phyloP scores from a whole-genome alignment of 2,113 vertebrate genomes.

The Atrichornis clamosus region DNA sequence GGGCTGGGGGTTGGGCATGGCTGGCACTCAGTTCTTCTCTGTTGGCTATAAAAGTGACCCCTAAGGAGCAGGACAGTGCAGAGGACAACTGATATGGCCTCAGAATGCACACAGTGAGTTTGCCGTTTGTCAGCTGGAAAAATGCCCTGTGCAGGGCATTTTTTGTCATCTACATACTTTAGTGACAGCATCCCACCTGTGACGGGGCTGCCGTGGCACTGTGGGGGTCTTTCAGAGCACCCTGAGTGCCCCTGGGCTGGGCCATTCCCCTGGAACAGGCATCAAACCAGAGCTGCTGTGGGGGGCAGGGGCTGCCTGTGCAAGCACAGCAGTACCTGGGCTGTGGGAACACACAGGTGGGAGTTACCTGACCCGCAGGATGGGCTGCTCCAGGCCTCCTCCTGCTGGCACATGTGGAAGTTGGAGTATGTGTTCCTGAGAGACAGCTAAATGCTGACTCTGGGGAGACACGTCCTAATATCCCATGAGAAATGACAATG shows the following conservation, averaged over 20 bases:
- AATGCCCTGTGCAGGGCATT: background rate
- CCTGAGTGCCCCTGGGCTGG: background rate
- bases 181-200: background rate
- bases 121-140: background rate
- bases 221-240: background rate
- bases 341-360: background rate
- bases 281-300: background rate
- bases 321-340: background rate
- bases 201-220: background rate
- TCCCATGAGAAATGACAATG: background rate
- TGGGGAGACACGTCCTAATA: background rate
- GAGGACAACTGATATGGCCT: background rate
- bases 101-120: too few relatives aligned
- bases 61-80: background rate
- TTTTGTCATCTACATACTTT: rapidly evolving
- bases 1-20: rapidly evolving
- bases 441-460: background rate
- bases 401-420: background rate
- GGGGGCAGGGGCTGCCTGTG: background rate
- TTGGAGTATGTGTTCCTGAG: background rate
- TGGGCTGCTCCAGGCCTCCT: background rate
- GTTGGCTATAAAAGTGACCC: background rate
- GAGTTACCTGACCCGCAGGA: background rate
- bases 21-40: background rate
- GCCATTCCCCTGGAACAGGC: rapidly evolving